phyloP scores from a whole-genome alignment of 2,113 vertebrate genomes.

The Cynopterus brachyotis region DNA sequence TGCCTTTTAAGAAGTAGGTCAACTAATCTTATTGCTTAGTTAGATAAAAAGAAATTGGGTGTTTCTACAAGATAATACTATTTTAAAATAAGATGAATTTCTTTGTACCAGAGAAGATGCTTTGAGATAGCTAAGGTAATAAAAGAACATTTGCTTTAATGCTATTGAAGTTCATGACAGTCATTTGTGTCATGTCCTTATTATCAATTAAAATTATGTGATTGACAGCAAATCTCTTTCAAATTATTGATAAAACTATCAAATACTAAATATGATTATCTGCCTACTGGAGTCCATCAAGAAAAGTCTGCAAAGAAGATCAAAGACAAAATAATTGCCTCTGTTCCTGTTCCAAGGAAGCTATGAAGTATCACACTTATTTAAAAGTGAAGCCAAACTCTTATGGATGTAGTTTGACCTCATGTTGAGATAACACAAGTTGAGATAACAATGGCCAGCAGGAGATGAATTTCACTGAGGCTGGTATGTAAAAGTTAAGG shows the following conservation, averaged over 20 bases:
- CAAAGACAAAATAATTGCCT: conserved; percentile 26
- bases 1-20: neutral
- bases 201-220: neutral
- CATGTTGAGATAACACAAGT: neutral
- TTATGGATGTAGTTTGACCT: neutral
- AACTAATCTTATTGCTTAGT: neutral
- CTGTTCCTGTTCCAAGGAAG: neutral
- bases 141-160: neutral
- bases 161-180: neutral
- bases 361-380: neutral
- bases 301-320: neutral
- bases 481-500: neutral
- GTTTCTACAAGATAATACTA: neutral
- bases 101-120: neutral
- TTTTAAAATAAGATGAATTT: conserved; percentile 13
- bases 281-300: neutral
- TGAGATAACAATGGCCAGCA: neutral
- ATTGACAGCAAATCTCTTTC: neutral
- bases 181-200: neutral
- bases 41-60: neutral
- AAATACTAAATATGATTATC: neutral
- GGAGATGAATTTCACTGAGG: neutral
- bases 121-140: neutral
- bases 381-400: neutral
- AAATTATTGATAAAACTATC: neutral